Conservation (phyloP, 2,113 vertebrate species). For the Conger conger region DNA sequence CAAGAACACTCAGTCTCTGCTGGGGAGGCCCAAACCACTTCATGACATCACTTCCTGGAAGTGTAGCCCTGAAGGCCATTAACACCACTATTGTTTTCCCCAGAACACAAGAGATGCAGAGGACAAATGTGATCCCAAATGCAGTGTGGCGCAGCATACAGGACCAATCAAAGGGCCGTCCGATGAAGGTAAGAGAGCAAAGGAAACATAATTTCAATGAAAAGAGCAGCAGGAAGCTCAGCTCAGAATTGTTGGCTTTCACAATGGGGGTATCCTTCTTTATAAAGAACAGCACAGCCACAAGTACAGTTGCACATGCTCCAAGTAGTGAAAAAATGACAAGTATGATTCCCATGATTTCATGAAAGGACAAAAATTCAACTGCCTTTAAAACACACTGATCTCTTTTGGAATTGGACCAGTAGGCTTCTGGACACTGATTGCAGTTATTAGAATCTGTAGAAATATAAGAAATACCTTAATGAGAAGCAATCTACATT, state of each 20-base stretch:
- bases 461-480: constrained; percentile 23
- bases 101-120: constrained; percentile 71
- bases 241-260: constrained; percentile 70
- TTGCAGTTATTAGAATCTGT: constrained; percentile 41
- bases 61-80: constrained; percentile 65
- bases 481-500: not conserved
- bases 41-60: constrained; percentile 53
- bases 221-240: constrained; percentile 69
- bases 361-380: constrained; percentile 46
- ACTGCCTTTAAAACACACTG: constrained; percentile 26
- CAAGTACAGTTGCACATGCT: constrained; percentile 50
- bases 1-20: constrained; percentile 66
- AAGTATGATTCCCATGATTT: constrained; percentile 66
- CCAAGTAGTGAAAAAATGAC: constrained; percentile 57
- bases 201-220: constrained; percentile 38
- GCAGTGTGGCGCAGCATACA: constrained; percentile 70
- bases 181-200: constrained; percentile 70
- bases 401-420: constrained; percentile 26
- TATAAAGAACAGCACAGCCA: constrained; percentile 58
- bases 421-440: constrained; percentile 24
- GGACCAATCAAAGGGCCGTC: constrained; percentile 63
- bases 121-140: constrained; percentile 68
- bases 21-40: constrained; percentile 59
- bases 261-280: constrained; percentile 66
- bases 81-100: constrained; percentile 74